A percentile compares a stretch with the other conserved stretches of the same genome.
phyloP scores from a whole-genome alignment of 2,797 vertebrate genomes.

The Rhinatrema bivittatum region DNA sequence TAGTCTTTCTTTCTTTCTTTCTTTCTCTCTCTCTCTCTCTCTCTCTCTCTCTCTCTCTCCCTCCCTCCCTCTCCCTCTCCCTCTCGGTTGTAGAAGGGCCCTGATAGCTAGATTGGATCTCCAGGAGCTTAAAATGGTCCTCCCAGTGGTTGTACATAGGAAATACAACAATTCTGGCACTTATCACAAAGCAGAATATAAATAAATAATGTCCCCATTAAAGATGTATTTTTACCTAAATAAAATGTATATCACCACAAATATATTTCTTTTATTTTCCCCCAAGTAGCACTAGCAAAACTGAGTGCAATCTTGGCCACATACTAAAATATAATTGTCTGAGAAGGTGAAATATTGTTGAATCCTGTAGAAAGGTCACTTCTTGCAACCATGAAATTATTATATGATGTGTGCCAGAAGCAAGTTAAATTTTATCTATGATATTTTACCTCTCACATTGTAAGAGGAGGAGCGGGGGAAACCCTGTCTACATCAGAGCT shows the following conservation, averaged over 20 bases:
- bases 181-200: too few species aligned
- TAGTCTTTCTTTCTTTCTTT: too few species aligned
- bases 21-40: too few species aligned
- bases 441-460: slow-evolving; percentile 25
- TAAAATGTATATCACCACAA: not conserved
- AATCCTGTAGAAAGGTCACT: slow-evolving; percentile 16
- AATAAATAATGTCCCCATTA: not conserved
- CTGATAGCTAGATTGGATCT: too few species aligned
- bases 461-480: not conserved
- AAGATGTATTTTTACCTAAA: not conserved
- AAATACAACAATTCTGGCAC: too few species aligned
- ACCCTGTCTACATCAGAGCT: slow-evolving; percentile 4
- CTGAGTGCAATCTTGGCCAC: slow-evolving; percentile 7
- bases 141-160: too few species aligned
- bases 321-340: slow-evolving; percentile 13
- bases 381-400: slow-evolving; percentile 22
- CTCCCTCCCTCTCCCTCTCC: too few species aligned
- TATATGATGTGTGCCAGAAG: slow-evolving; percentile 19
- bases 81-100: too few species aligned
- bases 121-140: too few species aligned
- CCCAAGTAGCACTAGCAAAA: slow-evolving; percentile 5
- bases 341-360: slow-evolving; percentile 18
- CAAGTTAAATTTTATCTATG: slow-evolving; percentile 25
- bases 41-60: too few species aligned
- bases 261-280: too few species aligned